Percentiles rank a stretch among this genome's conserved stretches.
Conservation (phyloP, 2,888 invertebrate species). For the Oscheius sp. region DNA sequence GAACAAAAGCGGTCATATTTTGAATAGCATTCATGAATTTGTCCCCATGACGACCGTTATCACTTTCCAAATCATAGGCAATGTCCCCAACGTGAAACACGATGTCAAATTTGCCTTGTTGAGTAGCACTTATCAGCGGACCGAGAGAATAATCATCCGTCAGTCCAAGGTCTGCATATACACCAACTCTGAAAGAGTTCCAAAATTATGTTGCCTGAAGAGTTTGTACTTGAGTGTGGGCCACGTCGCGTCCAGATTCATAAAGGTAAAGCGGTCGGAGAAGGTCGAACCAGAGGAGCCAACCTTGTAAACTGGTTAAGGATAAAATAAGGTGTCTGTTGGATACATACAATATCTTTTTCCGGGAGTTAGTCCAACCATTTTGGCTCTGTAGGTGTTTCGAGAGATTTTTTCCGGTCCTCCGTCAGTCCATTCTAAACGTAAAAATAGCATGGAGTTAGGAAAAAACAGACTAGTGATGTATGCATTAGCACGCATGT, state of each 20-base stretch:
- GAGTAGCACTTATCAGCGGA: slow-evolving; percentile 85
- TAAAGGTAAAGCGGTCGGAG: slow-evolving; percentile 59
- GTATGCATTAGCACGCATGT: neutral
- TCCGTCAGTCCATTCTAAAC: neutral
- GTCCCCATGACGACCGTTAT: slow-evolving; percentile 82
- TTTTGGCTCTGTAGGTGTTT: slow-evolving; percentile 25
- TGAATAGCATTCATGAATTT: slow-evolving; percentile 52
- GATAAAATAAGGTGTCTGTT: neutral
- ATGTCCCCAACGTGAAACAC: slow-evolving; percentile 80
- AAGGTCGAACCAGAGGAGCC: slow-evolving; percentile 56
- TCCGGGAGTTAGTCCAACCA: slow-evolving; percentile 39
- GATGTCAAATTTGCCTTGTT: slow-evolving; percentile 78
- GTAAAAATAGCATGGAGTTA: too few relatives aligned
- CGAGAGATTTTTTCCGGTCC: neutral
- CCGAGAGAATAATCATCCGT: slow-evolving; percentile 88
- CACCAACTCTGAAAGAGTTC: slow-evolving; percentile 76
- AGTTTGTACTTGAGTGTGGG: too few relatives aligned
- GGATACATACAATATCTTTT: slow-evolving; percentile 39
- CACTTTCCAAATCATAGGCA: slow-evolving; percentile 88
- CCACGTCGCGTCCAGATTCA: slow-evolving; percentile 48
- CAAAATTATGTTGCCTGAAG: too few relatives aligned
- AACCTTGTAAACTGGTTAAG: slow-evolving; percentile 59
- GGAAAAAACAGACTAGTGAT: neutral
- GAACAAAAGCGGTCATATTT: slow-evolving; percentile 77
- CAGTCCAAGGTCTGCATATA: slow-evolving; percentile 94